Conservation (phyloP, 2,888 invertebrate species). For the Penaeus monodon region DNA sequence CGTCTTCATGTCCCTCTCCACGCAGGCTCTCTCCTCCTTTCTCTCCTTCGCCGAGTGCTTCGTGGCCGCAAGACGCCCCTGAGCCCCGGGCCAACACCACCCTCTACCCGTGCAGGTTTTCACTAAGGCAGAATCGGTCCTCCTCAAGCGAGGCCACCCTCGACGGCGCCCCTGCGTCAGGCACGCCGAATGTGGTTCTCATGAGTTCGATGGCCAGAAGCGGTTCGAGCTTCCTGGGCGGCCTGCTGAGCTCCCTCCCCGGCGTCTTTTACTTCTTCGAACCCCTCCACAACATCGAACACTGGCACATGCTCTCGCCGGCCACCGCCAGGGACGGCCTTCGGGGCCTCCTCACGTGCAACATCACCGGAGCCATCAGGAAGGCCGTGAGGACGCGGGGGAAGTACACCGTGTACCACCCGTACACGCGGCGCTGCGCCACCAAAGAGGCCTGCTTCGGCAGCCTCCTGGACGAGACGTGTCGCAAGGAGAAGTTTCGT, state of each 20-base stretch:
- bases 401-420: not conserved
- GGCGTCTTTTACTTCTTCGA: slow-evolving; percentile 28
- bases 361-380: slow-evolving; percentile 3
- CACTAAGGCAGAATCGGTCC: too few species aligned
- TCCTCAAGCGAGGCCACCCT: too few species aligned
- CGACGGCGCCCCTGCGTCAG: not conserved
- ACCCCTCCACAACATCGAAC: slow-evolving; percentile 8
- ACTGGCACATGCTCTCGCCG: not conserved
- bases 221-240: slow-evolving; percentile 20
- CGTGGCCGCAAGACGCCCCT: too few species aligned
- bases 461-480: not conserved
- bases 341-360: slow-evolving; percentile 3
- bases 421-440: not conserved
- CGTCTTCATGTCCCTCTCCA: too few species aligned
- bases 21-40: too few species aligned
- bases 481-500: not conserved
- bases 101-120: too few species aligned
- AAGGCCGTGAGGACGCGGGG: not conserved
- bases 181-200: not conserved
- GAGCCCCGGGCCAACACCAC: too few species aligned
- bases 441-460: not conserved
- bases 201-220: slow-evolving; percentile 16
- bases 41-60: too few species aligned
- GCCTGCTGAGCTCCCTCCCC: slow-evolving; percentile 10
- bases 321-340: not conserved